Evolutionary conservation across 2,888 invertebrate genomes (phyloP).

Genomic region (Tiliacea aurago): DNA sequence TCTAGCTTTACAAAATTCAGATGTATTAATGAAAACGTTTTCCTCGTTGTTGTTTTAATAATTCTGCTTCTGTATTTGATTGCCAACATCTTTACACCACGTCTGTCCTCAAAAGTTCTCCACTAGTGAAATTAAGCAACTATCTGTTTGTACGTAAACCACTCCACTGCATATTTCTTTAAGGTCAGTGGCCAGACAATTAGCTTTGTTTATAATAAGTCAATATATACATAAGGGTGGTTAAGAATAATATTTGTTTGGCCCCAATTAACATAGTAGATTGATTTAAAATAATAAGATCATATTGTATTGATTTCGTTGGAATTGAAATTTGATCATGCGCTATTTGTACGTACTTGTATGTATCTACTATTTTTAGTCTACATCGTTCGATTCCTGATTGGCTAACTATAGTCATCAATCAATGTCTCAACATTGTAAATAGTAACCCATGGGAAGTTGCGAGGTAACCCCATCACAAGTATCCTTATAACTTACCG

Average conservation of each 20-base stretch:
- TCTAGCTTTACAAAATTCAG: not conserved
- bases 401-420: not conserved
- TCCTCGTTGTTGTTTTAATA: not conserved
- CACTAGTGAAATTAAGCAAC: constrained; percentile 56
- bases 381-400: not conserved
- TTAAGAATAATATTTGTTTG: constrained; percentile 46
- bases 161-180: constrained; percentile 58
- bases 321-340: constrained; percentile 26
- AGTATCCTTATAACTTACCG: too few species aligned
- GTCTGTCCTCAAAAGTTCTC: constrained; percentile 60
- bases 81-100: constrained; percentile 27
- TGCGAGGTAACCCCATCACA: too few species aligned
- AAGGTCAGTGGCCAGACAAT: constrained; percentile 45
- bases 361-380: not conserved
- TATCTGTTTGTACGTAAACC: constrained; percentile 50
- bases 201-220: constrained; percentile 45
- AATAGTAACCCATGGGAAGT: too few species aligned
- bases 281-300: constrained; percentile 45
- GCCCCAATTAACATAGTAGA: constrained; percentile 48
- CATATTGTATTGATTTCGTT: constrained; percentile 22
- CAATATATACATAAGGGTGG: constrained; percentile 46
- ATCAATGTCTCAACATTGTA: too few species aligned
- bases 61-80: constrained; percentile 7
- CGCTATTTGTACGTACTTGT: not conserved
- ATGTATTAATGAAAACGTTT: not conserved